Base-by-base conservation (phyloP, 2,113 vertebrate genomes). In the Pachypanchax playfairii region DNA sequence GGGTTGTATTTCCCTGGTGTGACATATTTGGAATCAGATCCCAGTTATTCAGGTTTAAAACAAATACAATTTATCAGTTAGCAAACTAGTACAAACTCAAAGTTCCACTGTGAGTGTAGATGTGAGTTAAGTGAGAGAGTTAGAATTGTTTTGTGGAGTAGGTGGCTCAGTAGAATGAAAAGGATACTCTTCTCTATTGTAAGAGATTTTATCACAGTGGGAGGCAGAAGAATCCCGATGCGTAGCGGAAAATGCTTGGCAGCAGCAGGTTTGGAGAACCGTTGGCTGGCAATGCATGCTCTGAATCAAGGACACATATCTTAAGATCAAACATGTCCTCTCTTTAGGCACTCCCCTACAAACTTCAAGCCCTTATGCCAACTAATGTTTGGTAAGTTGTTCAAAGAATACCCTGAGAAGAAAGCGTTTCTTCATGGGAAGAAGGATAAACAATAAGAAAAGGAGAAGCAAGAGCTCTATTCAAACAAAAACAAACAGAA, bases 351-450 rank as follows among this genome's bases (percentile, higher is more conserved):
- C 71, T 86, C 77, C 71, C 58, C 64, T 70, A 31, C 65, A 20
- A 79, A 77, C 79, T 46, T 64, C 68, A 73, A 76, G 74, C 39
- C 71, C 48, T 55, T 65, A 64, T 51, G 39, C 63, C 75, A 79
- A 82, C 80, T 91, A 91, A 90, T 86, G 83, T 82, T 77, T 63
- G 73, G 79, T 86, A 86, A 85, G 73, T 83, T 83, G 77, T 85
- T 83, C 71, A 87, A 86, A 87, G 77, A 75, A 66, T 52, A 67
- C 70, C 75, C 69, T 2, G 74, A 80, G 75, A 76, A 75, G 78
- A 54, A 51, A 73, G 67, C 77, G 70, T 84, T 80, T 81, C 79
- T 73, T 69, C 74, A 77, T 24, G 14, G 65, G 42, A 65, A 67
- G 62, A 60, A 52, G 66, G 47, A 70, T 69, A 65, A 67, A 81